Evolutionary conservation across 1,140 invertebrate species (phyloP).

Genomic region (Drosophila pachea): DNA sequence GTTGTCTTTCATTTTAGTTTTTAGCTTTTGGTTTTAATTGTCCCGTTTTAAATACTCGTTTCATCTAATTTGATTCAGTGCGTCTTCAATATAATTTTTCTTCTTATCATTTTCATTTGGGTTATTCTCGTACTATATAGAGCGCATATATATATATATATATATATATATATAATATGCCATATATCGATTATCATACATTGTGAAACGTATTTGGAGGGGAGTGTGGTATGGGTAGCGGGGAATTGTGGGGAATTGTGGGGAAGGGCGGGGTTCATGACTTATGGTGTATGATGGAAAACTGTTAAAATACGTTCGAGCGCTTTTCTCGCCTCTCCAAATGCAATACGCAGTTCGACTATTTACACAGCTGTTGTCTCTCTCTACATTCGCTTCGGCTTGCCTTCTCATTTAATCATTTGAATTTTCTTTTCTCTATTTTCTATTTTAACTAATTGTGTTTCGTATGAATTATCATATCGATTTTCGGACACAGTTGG

Average conservation of each 20-base stretch:
- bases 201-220: conserved; percentile 58
- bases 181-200: conserved; percentile 59
- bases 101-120: conserved; percentile 30
- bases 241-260: too few relatives aligned
- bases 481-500: conserved; percentile 67
- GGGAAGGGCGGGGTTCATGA: neutral
- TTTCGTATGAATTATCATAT: conserved; percentile 38
- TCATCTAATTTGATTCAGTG: conserved; percentile 78
- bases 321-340: conserved; percentile 29
- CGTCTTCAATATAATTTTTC: conserved; percentile 65
- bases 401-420: conserved; percentile 37
- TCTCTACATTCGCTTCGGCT: conserved; percentile 54
- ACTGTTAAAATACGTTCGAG: conserved; percentile 21
- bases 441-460: conserved; percentile 66
- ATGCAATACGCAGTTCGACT: conserved; percentile 52
- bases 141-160: conserved; percentile 43
- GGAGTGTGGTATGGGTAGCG: too few relatives aligned
- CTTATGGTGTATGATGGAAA: neutral
- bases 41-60: conserved; percentile 75
- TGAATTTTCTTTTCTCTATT: neutral
- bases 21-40: conserved; percentile 52
- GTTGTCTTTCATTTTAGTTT: conserved; percentile 32
- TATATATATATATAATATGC: conserved; percentile 50
- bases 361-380: conserved; percentile 69
- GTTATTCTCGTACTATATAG: conserved; percentile 34